Evolutionary conservation across 1,140 invertebrate species (phyloP).

Genomic region (Dendroctonus ponderosae): DNA sequence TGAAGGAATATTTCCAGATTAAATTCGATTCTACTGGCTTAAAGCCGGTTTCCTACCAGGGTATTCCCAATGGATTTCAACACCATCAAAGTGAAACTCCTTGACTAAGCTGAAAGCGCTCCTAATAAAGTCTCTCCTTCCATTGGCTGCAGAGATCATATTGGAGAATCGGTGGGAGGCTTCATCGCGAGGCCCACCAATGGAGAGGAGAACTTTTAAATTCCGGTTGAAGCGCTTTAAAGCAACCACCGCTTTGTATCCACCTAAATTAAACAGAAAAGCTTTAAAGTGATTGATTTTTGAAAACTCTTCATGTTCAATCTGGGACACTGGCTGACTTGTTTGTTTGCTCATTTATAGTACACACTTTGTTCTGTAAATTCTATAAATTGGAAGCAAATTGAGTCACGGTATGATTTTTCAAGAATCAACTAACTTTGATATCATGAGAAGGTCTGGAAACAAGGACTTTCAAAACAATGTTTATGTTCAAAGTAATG

Average conservation of each 20-base stretch:
- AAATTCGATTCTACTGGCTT: not conserved
- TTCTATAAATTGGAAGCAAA: too few relatives aligned
- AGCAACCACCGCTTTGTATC: conserved; percentile 56
- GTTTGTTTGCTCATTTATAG: too few relatives aligned
- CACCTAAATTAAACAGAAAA: conserved; percentile 48
- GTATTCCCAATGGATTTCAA: conserved; percentile 64
- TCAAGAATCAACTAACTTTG: too few relatives aligned
- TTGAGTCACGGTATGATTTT: too few relatives aligned
- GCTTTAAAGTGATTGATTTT: not conserved
- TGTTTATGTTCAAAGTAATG: too few relatives aligned
- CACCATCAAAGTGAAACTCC: conserved; percentile 60
- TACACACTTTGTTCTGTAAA: too few relatives aligned
- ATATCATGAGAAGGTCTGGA: too few relatives aligned
- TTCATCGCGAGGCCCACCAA: conserved; percentile 54
- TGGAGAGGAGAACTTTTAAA: conserved; percentile 57
- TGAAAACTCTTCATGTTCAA: not conserved
- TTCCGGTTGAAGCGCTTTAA: conserved; percentile 54
- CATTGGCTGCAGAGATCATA: conserved; percentile 53
- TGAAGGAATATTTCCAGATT: not conserved
- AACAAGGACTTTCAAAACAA: too few relatives aligned
- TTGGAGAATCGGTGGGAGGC: conserved; percentile 54
- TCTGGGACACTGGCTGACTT: too few relatives aligned
- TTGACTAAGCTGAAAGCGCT: conserved; percentile 59
- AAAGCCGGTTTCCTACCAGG: conserved; percentile 43
- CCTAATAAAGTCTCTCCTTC: conserved; percentile 58